phyloP scores from a whole-genome alignment of 2,113 vertebrate genomes.

The Spheniscus mendiculus region DNA sequence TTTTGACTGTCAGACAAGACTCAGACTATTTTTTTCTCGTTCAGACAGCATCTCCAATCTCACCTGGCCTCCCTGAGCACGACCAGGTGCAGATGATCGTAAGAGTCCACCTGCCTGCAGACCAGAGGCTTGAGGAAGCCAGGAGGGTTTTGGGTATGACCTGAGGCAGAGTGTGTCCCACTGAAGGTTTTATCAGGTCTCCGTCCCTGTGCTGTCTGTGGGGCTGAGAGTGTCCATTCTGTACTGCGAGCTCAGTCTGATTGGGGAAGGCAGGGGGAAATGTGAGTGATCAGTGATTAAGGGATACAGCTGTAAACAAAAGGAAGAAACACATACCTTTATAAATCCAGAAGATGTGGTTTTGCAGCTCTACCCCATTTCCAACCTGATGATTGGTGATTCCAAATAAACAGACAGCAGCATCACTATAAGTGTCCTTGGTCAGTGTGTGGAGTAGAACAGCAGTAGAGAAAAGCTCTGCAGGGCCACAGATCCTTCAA shows the following conservation, averaged over 20 bases:
- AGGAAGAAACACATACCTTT: neutral
- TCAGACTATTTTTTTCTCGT: neutral
- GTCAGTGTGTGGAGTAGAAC: neutral
- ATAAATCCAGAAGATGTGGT: neutral
- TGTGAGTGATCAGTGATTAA: neutral
- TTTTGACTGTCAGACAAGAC: neutral
- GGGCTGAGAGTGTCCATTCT: neutral
- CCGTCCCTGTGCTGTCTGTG: neutral
- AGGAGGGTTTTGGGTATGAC: neutral
- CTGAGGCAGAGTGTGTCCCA: neutral
- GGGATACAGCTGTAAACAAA: neutral
- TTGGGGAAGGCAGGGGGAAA: neutral
- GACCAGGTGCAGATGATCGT: accelerated
- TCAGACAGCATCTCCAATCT: neutral
- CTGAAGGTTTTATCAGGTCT: neutral
- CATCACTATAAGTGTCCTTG: neutral
- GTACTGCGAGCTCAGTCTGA: neutral
- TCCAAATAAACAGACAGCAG: conserved; percentile 34
- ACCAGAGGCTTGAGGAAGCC: neutral
- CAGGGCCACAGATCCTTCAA: neutral
- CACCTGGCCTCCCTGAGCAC: neutral
- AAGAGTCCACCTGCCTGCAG: neutral
- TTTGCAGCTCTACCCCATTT: conserved; percentile 15
- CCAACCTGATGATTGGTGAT: neutral
- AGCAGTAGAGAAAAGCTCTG: neutral